phyloP scores from a whole-genome alignment of 2,797 vertebrate genomes.

The Pseudomugil tenellus region DNA sequence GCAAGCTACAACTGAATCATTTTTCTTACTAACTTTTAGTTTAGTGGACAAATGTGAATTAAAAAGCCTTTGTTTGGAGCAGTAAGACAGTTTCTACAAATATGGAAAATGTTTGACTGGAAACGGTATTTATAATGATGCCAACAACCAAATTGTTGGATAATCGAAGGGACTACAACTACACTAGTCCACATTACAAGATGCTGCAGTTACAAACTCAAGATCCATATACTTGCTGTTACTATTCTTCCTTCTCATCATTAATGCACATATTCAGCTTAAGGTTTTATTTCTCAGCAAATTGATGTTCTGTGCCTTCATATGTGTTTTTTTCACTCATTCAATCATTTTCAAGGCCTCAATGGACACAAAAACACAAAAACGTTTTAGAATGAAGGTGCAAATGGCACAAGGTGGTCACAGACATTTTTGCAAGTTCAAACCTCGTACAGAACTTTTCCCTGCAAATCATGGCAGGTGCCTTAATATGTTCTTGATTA shows the following conservation, averaged over 20 bases:
- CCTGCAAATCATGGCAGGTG: neutral
- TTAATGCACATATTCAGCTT: neutral
- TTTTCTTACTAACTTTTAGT: conserved; percentile 1
- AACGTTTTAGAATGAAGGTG: too few species aligned
- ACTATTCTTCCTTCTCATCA: neutral
- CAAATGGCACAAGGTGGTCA: too few species aligned
- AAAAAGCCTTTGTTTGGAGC: too few species aligned
- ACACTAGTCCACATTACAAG: neutral
- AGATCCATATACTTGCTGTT: neutral
- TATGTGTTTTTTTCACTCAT: too few species aligned
- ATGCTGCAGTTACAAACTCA: neutral
- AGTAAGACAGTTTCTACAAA: too few species aligned
- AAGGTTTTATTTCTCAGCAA: too few species aligned
- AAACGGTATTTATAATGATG: neutral
- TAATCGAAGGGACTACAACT: neutral
- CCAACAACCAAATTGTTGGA: neutral
- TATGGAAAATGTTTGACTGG: too few species aligned
- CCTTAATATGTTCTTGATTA: neutral
- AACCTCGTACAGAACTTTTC: too few species aligned
- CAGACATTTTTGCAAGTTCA: too few species aligned
- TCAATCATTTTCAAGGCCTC: too few species aligned
- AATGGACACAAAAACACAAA: too few species aligned
- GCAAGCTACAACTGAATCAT: neutral
- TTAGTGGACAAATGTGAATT: neutral
- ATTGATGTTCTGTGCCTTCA: neutral